Evolutionary conservation across 2,113 vertebrate species (phyloP).

Genomic region (Phaetusa simplex): DNA sequence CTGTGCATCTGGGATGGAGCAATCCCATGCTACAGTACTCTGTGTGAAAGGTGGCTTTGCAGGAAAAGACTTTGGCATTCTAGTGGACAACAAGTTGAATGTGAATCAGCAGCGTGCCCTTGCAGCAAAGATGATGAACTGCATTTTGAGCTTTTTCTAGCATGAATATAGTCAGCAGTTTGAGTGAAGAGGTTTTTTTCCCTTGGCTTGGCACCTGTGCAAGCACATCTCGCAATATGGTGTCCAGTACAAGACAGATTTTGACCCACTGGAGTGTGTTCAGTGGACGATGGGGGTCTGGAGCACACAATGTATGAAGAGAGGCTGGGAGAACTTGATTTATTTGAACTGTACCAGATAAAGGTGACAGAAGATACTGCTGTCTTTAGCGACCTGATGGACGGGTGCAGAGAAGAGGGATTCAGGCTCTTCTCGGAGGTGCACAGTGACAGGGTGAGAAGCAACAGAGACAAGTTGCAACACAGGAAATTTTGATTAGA

Average conservation of each 20-base stretch:
- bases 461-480: neutral
- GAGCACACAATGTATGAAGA: neutral
- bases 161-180: neutral
- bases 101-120: neutral
- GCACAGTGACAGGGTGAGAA: neutral
- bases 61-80: neutral
- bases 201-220: neutral
- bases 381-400: neutral
- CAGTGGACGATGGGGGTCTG: neutral
- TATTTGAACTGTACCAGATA: neutral
- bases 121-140: neutral
- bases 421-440: neutral
- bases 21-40: neutral
- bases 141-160: rapidly evolving
- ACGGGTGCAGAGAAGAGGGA: neutral
- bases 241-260: neutral
- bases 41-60: neutral
- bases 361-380: neutral
- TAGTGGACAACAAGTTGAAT: neutral
- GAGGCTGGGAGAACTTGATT: neutral
- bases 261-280: neutral
- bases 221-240: rapidly evolving
- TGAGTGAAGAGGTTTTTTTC: neutral
- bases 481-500: neutral
- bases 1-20: neutral